Conservation (phyloP, 2,113 vertebrate species). For the Dasyornis broadbenti region DNA sequence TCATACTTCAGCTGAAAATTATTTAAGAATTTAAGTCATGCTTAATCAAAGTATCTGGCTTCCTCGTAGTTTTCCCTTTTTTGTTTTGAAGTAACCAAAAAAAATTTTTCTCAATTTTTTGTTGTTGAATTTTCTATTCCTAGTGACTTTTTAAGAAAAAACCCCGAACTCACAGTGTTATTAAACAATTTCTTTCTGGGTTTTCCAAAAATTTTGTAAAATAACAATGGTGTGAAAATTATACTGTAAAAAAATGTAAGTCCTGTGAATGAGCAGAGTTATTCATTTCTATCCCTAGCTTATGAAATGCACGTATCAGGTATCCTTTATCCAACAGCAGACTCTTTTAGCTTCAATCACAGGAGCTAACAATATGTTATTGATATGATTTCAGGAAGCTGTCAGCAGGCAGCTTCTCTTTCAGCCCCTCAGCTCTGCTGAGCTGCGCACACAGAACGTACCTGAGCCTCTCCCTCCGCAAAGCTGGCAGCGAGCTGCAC, state of each 20-base stretch:
- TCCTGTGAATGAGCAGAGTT: conserved; percentile 43
- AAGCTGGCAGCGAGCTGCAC: conserved; percentile 68
- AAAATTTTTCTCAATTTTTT: background rate
- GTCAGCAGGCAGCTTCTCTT: conserved; percentile 85
- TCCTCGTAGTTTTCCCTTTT: background rate
- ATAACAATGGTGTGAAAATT: conserved; percentile 51
- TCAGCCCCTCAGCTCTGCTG: conserved; percentile 74
- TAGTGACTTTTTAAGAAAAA: background rate
- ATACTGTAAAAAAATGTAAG: conserved; percentile 30
- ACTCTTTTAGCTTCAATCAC: conserved; percentile 59
- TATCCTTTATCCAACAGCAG: conserved; percentile 63
- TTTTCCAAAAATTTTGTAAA: conserved; percentile 59
- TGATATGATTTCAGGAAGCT: conserved; percentile 82
- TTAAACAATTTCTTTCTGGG: conserved; percentile 45
- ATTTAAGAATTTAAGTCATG: background rate
- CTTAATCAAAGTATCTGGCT: conserved; percentile 7
- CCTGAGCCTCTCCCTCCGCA: conserved; percentile 72
- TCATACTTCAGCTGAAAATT: background rate
- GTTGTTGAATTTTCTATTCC: conserved; percentile 38
- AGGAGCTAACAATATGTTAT: conserved; percentile 81
- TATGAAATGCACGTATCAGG: conserved; percentile 44
- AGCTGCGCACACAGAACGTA: conserved; percentile 62
- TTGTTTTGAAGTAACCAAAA: background rate
- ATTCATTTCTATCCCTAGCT: conserved; percentile 44
- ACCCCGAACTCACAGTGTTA: background rate